A percentile compares a stretch with the other conserved stretches of the same genome.
Evolutionary conservation across 2,797 vertebrate genomes (phyloP).

Genomic region (Otus scops): DNA sequence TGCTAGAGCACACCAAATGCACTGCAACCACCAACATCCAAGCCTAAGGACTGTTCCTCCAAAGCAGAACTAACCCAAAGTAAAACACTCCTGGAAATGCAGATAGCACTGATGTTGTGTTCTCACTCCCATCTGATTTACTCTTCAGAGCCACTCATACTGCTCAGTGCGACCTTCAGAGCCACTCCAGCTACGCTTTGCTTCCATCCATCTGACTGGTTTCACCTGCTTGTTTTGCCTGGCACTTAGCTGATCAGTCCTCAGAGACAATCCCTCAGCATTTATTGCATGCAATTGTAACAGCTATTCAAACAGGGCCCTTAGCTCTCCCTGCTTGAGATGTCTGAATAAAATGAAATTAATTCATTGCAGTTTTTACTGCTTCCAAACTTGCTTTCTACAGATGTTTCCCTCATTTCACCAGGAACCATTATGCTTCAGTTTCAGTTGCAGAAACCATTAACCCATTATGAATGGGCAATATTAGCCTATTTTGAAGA

Average conservation of each 20-base stretch:
- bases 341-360: background rate
- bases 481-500: constrained; percentile 3
- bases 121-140: background rate
- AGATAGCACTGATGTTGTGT: background rate
- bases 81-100: background rate
- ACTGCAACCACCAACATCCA: background rate
- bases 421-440: background rate
- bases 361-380: constrained; percentile 22
- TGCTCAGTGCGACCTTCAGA: background rate
- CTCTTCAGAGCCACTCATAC: background rate
- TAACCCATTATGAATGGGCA: constrained; percentile 52
- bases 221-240: background rate
- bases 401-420: constrained; percentile 14
- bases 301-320: background rate
- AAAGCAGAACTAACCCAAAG: background rate
- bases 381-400: constrained; percentile 27
- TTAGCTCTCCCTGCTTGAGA: background rate
- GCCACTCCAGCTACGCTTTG: background rate
- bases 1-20: background rate
- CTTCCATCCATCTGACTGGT: background rate
- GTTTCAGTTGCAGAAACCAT: constrained; percentile 30
- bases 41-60: background rate
- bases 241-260: background rate
- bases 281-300: background rate
- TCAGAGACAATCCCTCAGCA: background rate